Evolutionary conservation across 2,113 vertebrate species (phyloP).

Genomic region (Platysteira castanea): DNA sequence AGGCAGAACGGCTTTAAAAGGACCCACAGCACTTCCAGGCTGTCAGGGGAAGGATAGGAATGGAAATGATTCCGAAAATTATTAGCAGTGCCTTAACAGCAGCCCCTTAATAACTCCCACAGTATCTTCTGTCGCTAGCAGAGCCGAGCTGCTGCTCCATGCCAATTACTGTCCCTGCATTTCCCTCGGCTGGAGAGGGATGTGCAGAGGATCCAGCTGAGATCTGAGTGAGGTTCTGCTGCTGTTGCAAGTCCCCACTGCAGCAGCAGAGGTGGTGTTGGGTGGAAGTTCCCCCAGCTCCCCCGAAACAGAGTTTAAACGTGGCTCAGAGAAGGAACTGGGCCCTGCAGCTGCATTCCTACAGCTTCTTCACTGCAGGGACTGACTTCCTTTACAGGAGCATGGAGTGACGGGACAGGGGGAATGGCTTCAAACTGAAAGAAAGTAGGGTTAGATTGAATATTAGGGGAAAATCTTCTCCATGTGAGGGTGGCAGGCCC

Average conservation of each 20-base stretch:
- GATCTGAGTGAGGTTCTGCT: not conserved
- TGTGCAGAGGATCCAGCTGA: not conserved
- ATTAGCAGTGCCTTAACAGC: conserved; percentile 18
- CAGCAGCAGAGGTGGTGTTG: not conserved
- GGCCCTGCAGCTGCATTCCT: not conserved
- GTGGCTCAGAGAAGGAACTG: not conserved
- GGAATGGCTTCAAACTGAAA: not conserved
- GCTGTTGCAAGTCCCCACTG: not conserved
- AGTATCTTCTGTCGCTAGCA: not conserved
- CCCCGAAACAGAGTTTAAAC: not conserved
- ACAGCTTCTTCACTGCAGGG: not conserved
- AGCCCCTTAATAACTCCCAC: conserved; percentile 41
- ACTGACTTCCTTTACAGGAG: not conserved
- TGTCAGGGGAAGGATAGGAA: conserved; percentile 19
- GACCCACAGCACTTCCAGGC: conserved; percentile 6
- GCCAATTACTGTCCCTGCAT: not conserved
- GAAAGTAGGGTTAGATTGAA: not conserved
- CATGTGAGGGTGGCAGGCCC: accelerated
- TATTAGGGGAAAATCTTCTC: not conserved
- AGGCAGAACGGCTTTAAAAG: conserved; percentile 30
- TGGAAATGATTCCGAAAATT: conserved; percentile 51
- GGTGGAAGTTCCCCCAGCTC: not conserved
- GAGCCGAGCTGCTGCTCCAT: not conserved
- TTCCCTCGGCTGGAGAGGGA: not conserved
- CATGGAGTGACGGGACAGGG: not conserved